Conservation (phyloP, 1,140 invertebrate genomes). For the Temnothorax nylanderi region DNA sequence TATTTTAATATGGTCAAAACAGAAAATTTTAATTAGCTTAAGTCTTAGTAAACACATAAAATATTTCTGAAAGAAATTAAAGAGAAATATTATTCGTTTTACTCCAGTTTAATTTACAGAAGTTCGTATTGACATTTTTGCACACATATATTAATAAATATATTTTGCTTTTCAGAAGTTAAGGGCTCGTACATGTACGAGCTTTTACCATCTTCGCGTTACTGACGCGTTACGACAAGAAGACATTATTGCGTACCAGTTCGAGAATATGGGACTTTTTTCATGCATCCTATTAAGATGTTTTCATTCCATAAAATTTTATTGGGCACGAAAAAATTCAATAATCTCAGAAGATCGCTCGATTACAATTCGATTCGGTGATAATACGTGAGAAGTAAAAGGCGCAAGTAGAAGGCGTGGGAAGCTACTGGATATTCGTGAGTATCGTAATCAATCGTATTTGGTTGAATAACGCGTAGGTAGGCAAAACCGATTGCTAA, state of each 20-base stretch:
- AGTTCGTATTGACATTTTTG: background rate
- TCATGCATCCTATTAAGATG: background rate
- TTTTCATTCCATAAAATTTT: background rate
- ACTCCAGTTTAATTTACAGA: background rate
- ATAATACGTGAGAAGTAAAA: background rate
- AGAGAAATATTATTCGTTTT: background rate
- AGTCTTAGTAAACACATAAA: background rate
- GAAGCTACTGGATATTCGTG: background rate
- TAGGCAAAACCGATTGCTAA: background rate
- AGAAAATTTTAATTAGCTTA: background rate
- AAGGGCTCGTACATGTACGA: no score
- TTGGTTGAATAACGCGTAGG: background rate
- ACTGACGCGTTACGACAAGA: background rate
- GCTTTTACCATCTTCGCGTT: background rate
- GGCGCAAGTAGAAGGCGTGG: background rate
- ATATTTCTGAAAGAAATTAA: background rate
- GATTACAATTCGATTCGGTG: background rate
- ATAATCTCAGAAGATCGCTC: background rate
- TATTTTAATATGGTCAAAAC: background rate
- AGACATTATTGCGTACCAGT: background rate
- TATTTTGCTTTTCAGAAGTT: background rate
- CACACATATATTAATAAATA: background rate
- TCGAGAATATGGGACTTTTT: background rate
- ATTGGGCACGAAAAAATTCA: background rate
- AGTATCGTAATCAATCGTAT: background rate